These are phyloP conservation scores for Drosophila fuyamai DNA, from an alignment of 1,140 invertebrate genomes.

Conservation along the genomic window DNA sequence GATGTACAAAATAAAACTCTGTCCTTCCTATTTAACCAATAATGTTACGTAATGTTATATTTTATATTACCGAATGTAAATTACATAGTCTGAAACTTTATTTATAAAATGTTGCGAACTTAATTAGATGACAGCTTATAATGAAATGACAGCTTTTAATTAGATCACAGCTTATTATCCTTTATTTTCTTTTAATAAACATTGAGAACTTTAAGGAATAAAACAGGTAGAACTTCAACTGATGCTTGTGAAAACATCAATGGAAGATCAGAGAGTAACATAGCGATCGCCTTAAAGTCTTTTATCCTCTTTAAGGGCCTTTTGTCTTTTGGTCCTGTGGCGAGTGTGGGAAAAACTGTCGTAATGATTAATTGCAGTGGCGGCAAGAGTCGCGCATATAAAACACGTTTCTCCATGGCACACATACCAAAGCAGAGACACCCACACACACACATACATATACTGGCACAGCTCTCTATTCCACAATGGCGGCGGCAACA, in stretches of 20 bases:
- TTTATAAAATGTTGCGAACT: too few relatives aligned
- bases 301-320: slow-evolving; percentile 42
- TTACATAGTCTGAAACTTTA: too few relatives aligned
- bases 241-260: not conserved
- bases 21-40: too few relatives aligned
- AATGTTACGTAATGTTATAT: too few relatives aligned
- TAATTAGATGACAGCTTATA: too few relatives aligned
- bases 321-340: slow-evolving; percentile 36
- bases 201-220: too few relatives aligned
- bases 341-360: slow-evolving; percentile 71
- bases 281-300: slow-evolving; percentile 33
- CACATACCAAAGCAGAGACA: slow-evolving; percentile 1
- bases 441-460: not conserved
- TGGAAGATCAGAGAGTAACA: not conserved
- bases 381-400: slow-evolving; percentile 80
- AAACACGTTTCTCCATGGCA: slow-evolving; percentile 51
- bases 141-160: too few relatives aligned
- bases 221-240: too few relatives aligned
- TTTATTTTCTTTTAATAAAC: too few relatives aligned
- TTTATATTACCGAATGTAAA: too few relatives aligned
- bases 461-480: slow-evolving; percentile 20
- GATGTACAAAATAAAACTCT: too few relatives aligned
- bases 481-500: slow-evolving; percentile 44
- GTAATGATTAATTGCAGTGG: slow-evolving; percentile 80
- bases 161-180: too few relatives aligned